These are phyloP conservation scores for Drosophila siamana DNA, from an alignment of 2,888 invertebrate genomes.

Conservation along the genomic window DNA sequence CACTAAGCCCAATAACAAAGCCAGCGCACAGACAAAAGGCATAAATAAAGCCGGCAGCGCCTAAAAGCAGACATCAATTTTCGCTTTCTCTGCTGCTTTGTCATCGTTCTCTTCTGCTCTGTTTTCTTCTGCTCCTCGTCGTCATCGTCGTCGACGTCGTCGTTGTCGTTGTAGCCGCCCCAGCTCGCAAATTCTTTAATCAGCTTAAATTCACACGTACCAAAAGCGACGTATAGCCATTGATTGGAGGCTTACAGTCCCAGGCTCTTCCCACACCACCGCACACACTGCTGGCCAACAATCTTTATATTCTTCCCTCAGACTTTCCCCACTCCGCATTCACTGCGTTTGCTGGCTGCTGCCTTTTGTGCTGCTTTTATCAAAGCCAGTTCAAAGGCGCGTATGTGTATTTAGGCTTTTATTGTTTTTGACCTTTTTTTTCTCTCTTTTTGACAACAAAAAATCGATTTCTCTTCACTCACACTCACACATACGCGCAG, in stretches of 20 bases:
- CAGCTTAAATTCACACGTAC: conserved; percentile 84
- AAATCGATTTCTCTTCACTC: conserved; percentile 69
- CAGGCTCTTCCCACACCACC: not conserved
- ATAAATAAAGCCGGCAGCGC: conserved; percentile 69
- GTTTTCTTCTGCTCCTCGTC: conserved; percentile 11
- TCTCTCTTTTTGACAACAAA: conserved; percentile 52
- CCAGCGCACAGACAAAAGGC: conserved; percentile 64
- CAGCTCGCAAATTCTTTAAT: conserved; percentile 80
- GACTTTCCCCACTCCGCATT: not conserved
- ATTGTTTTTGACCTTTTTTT: conserved; percentile 81
- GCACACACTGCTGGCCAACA: conserved; percentile 22
- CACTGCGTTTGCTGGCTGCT: not conserved
- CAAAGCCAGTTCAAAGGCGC: conserved; percentile 79
- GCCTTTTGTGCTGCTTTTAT: conserved; percentile 56
- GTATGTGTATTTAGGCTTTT: conserved; percentile 81
- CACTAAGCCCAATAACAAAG: conserved; percentile 74
- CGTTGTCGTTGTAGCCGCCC: too few species aligned
- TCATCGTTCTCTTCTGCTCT: conserved; percentile 16
- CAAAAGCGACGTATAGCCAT: conserved; percentile 81
- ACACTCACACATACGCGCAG: conserved; percentile 25
- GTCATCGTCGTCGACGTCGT: too few species aligned
- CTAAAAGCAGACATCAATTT: conserved; percentile 78
- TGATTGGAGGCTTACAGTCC: conserved; percentile 75
- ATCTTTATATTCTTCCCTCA: conserved; percentile 40
- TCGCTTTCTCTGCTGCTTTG: conserved; percentile 43